Conservation (phyloP, 2,113 vertebrate genomes). For the Arothron firmamentum region DNA sequence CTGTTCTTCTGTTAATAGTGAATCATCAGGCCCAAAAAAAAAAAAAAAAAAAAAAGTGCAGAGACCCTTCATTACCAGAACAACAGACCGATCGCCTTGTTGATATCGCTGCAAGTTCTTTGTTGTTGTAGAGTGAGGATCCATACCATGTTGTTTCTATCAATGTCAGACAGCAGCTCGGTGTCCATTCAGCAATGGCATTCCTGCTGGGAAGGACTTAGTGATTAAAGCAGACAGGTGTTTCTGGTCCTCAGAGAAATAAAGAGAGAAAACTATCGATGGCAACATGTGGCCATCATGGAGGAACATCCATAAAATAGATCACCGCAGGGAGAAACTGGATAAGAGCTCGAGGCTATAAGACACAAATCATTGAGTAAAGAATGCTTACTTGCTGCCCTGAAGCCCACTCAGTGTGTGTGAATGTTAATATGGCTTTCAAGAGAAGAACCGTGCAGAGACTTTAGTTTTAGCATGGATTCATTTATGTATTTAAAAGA, state of each 20-base stretch:
- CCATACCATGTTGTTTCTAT: slow-evolving; percentile 69
- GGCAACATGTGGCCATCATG: slow-evolving; percentile 69
- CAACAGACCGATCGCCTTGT: slow-evolving; percentile 31
- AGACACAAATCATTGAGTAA: slow-evolving; percentile 53
- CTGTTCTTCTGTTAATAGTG: slow-evolving; percentile 33
- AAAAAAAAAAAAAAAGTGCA: background rate
- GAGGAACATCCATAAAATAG: slow-evolving; percentile 77
- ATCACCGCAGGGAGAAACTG: slow-evolving; percentile 69
- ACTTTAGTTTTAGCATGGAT: slow-evolving; percentile 6
- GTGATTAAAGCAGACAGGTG: slow-evolving; percentile 76
- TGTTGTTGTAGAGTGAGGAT: slow-evolving; percentile 56
- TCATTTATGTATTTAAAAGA: background rate
- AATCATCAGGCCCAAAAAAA: slow-evolving; percentile 34
- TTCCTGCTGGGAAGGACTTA: slow-evolving; percentile 67
- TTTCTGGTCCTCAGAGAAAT: slow-evolving; percentile 73
- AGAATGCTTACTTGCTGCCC: slow-evolving; percentile 53
- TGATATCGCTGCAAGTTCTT: slow-evolving; percentile 35
- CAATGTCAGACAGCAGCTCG: slow-evolving; percentile 65
- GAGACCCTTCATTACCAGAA: slow-evolving; percentile 6
- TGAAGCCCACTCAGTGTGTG: slow-evolving; percentile 47
- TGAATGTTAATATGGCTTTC: slow-evolving; percentile 35
- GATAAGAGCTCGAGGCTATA: slow-evolving; percentile 63
- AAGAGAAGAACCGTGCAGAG: slow-evolving; percentile 1
- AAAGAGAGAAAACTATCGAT: slow-evolving; percentile 68
- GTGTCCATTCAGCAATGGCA: slow-evolving; percentile 58